These are phyloP conservation scores for Alces alces DNA, from an alignment of 2,113 vertebrate genomes.

Conservation along the genomic window DNA sequence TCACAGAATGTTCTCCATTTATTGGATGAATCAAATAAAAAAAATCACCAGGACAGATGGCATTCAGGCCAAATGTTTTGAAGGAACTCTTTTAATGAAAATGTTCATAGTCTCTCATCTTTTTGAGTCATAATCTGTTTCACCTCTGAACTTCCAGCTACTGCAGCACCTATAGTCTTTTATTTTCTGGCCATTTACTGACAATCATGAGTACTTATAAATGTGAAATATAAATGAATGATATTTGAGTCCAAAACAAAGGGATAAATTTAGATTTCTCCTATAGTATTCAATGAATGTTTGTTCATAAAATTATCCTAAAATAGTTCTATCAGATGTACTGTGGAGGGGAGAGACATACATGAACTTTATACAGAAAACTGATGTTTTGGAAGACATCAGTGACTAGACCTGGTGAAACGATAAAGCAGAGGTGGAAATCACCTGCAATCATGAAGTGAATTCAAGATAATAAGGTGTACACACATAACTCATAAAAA, in stretches of 20 bases:
- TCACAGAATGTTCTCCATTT: background rate
- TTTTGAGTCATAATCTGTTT: background rate
- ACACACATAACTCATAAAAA: constrained; percentile 56
- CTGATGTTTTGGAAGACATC: constrained; percentile 18
- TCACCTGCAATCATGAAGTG: constrained; percentile 45
- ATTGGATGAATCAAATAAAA: background rate
- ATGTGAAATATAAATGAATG: constrained; percentile 11
- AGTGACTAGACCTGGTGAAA: background rate
- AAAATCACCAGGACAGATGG: background rate
- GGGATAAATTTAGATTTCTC: background rate
- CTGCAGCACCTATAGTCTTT: background rate
- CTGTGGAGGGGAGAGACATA: background rate
- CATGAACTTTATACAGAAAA: background rate
- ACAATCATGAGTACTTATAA: background rate
- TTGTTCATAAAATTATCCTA: background rate
- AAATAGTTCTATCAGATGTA: background rate
- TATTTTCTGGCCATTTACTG: background rate
- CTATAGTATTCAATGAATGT: background rate
- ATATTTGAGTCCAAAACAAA: background rate
- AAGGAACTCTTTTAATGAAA: background rate
- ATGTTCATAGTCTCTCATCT: background rate
- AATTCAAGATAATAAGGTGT: constrained; percentile 59
- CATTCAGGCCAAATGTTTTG: background rate
- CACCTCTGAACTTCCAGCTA: background rate
- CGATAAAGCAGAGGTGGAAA: constrained; percentile 40